A percentile compares a stretch with the other conserved stretches of the same genome.
Conservation (phyloP, 2,113 vertebrate species). For the Procapra przewalskii region DNA sequence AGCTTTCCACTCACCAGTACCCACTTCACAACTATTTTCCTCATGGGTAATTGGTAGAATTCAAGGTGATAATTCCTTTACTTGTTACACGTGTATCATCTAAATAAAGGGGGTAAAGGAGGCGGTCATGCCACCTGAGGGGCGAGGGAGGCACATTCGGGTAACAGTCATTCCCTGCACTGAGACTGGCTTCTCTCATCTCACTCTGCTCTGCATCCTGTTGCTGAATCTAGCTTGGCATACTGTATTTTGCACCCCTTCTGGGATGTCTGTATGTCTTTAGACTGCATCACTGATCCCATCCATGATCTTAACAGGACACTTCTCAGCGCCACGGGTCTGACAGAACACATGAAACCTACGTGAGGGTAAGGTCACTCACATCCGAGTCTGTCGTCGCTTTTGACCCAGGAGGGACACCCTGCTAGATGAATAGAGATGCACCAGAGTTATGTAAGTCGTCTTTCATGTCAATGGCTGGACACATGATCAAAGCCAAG, state of each 20-base stretch:
- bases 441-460: not conserved
- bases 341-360: not conserved
- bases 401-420: not conserved
- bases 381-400: too few species aligned
- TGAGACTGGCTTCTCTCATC: not conserved
- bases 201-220: not conserved
- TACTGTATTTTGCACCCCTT: not conserved
- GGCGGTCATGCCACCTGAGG: not conserved
- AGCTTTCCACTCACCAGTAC: not conserved
- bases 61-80: not conserved
- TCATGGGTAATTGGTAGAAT: not conserved
- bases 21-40: not conserved
- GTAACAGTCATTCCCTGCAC: not conserved
- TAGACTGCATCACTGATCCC: not conserved
- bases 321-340: not conserved
- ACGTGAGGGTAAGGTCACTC: not conserved
- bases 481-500: not conserved
- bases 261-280: not conserved
- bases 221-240: not conserved
- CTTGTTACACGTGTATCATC: not conserved
- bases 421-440: not conserved
- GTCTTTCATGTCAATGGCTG: not conserved
- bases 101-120: not conserved
- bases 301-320: not conserved
- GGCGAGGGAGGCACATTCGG: not conserved